phyloP scores from a whole-genome alignment of 2,888 invertebrate genomes.

The Stegana nigrithorax region DNA sequence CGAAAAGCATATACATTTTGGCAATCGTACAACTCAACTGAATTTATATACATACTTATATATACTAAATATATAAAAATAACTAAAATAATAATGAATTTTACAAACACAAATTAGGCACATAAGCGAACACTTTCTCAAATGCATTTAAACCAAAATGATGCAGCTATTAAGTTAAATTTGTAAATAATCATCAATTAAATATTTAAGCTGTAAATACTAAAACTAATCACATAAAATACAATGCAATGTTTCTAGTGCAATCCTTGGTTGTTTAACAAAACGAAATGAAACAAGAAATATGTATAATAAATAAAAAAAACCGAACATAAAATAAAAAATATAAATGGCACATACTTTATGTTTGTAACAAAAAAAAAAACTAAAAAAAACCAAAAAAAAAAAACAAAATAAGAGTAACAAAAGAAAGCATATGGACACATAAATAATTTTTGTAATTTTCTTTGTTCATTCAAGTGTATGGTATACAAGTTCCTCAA shows the following conservation, averaged over 20 bases:
- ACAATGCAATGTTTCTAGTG: too few species aligned
- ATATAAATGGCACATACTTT: constrained; percentile 28
- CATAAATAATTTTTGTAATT: constrained; percentile 57
- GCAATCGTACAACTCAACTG: constrained; percentile 57
- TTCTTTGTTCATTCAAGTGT: constrained; percentile 67
- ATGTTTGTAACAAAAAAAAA: constrained; percentile 43
- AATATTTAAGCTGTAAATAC: too few species aligned
- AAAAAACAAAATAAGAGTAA: constrained; percentile 2
- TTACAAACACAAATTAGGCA: neutral
- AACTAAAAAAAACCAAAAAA: constrained; percentile 33
- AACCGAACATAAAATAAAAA: constrained; percentile 12
- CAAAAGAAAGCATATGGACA: constrained; percentile 34
- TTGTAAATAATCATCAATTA: constrained; percentile 25
- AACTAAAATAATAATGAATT: constrained; percentile 29
- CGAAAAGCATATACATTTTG: constrained; percentile 34
- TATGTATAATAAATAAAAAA: constrained; percentile 43
- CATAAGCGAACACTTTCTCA: constrained; percentile 20
- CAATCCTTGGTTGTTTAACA: constrained; percentile 10
- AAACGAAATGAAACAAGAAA: neutral
- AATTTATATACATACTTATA: constrained; percentile 52
- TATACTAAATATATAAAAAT: constrained; percentile 30
- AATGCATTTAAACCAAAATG: neutral
- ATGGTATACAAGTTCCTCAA: constrained; percentile 84
- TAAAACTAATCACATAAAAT: too few species aligned
- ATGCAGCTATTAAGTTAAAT: neutral